Evolutionary conservation across 2,888 invertebrate species (phyloP).

Genomic region (Invenusta paracnida): DNA sequence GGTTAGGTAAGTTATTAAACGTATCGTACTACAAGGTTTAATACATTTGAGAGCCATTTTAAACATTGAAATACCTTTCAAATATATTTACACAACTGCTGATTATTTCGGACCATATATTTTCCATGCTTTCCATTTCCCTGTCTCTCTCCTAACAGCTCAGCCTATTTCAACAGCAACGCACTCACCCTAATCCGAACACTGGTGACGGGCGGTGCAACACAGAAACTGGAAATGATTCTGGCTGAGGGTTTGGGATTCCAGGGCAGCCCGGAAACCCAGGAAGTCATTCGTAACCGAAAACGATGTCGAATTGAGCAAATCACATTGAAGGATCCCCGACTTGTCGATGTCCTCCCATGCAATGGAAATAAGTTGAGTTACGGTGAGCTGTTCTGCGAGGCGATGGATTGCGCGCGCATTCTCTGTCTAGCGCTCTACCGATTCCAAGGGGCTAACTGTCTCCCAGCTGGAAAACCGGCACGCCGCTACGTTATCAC

Average conservation of each 20-base stretch:
- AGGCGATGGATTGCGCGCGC: neutral
- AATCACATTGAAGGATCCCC: neutral
- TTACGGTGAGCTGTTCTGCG: neutral
- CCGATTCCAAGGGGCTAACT: neutral
- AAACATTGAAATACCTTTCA: no score
- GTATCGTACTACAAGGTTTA: no score
- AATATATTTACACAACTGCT: neutral
- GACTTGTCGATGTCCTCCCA: neutral
- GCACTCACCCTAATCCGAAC: slow-evolving; percentile 97
- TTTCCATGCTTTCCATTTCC: neutral
- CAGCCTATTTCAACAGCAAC: slow-evolving; percentile 99
- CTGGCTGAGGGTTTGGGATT: slow-evolving; percentile 97
- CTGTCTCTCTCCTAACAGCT: slow-evolving; percentile 64
- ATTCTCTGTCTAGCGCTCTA: slow-evolving; percentile 9
- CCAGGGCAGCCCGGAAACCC: slow-evolving; percentile 91
- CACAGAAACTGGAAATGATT: slow-evolving; percentile 96
- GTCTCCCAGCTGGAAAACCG: neutral
- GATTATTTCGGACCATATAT: neutral
- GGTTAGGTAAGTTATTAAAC: slow-evolving; percentile 84
- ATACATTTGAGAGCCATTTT: no score
- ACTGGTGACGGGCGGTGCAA: slow-evolving; percentile 97
- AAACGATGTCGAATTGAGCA: slow-evolving; percentile 75
- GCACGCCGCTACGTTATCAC: slow-evolving; percentile 1
- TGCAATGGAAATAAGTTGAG: neutral
- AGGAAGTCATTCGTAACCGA: slow-evolving; percentile 89